Percentiles rank a stretch among this genome's conserved stretches.
phyloP scores from a whole-genome alignment of 64 coral and sea anemone genomes.

The Dendronephthya gigantea region DNA sequence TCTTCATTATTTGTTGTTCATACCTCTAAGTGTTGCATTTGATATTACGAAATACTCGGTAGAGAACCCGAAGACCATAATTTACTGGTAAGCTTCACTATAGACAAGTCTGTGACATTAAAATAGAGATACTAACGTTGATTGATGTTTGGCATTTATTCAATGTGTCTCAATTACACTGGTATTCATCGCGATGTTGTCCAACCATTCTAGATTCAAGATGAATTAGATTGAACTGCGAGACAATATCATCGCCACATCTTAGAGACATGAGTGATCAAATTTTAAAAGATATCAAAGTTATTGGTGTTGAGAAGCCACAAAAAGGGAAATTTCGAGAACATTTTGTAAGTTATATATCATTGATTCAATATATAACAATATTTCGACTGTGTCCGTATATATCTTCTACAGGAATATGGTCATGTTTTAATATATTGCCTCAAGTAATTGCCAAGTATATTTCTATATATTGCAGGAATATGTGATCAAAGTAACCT shows the following conservation, averaged over 20 bases:
- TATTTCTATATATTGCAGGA: too few species aligned
- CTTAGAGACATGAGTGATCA: background rate
- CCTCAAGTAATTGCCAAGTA: too few species aligned
- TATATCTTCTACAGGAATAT: too few species aligned
- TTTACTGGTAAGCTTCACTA: too few species aligned
- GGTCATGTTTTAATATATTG: background rate
- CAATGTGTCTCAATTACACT: background rate
- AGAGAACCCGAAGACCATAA: too few species aligned
- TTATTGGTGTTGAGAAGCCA: conserved; percentile 1
- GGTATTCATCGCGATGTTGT: too few species aligned
- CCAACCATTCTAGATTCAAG: too few species aligned
- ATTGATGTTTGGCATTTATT: background rate
- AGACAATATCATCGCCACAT: background rate
- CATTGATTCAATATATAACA: too few species aligned
- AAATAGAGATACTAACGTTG: background rate
- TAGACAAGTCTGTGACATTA: too few species aligned
- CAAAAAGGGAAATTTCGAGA: background rate
- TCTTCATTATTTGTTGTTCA: background rate
- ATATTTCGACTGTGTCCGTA: too few species aligned
- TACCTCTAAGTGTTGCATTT: background rate
- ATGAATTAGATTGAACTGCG: background rate
- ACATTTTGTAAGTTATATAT: background rate
- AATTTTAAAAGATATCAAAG: background rate
- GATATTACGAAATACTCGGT: background rate
- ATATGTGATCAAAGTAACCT: background rate